A percentile compares a stretch with the other conserved stretches of the same genome.
Conservation (phyloP, 2,888 invertebrate genomes). For the Eupithecia inturbata region DNA sequence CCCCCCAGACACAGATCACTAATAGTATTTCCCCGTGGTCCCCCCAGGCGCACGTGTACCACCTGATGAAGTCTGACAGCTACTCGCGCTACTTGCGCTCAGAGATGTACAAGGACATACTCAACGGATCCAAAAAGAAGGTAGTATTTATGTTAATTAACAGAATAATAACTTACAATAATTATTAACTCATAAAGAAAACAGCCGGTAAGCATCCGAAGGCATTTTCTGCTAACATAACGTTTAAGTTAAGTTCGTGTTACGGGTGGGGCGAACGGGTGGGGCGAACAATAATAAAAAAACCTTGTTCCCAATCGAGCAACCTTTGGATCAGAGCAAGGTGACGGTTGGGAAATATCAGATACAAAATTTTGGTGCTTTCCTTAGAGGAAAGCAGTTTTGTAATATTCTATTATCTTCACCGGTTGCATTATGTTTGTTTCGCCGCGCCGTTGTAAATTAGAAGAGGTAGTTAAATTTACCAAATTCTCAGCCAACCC, state of each 20-base stretch:
- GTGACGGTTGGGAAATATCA: background rate
- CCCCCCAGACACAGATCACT: background rate
- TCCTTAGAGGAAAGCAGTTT: no score
- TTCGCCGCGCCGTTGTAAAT: no score
- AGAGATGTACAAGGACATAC: conserved; percentile 98
- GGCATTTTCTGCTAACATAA: no score
- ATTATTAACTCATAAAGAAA: background rate
- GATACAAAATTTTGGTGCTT: background rate
- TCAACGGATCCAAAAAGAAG: conserved; percentile 98
- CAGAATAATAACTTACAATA: background rate
- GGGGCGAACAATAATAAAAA: background rate
- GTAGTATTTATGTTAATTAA: conserved; percentile 69
- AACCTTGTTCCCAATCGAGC: background rate
- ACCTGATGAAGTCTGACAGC: conserved; percentile 99
- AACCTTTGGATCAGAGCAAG: background rate
- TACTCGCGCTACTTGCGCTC: conserved; percentile 98
- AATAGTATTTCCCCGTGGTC: background rate
- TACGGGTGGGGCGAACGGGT: background rate
- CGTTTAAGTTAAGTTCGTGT: background rate
- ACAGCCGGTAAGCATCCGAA: background rate
- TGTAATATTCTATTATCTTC: no score
- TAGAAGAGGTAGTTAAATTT: no score
- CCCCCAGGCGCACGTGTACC: conserved; percentile 97
- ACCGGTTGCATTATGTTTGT: no score
- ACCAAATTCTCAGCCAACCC: no score